Percentiles rank a stretch among this genome's conserved stretches.
These are phyloP conservation scores for Oreortyx pictus DNA, from an alignment of 2,797 vertebrate genomes.

Conservation along the genomic window DNA sequence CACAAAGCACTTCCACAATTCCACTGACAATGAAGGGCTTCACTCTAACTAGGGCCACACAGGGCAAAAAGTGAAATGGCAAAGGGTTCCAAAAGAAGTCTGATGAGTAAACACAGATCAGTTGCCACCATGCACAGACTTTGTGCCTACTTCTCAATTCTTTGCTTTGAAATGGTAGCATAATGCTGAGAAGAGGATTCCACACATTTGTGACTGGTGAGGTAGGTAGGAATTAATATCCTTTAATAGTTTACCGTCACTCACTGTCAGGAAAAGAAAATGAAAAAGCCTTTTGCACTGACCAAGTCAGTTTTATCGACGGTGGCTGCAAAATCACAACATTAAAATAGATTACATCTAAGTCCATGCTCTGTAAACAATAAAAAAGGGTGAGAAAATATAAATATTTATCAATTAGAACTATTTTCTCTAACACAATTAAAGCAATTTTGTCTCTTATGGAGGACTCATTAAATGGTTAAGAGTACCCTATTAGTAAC, in stretches of 20 bases:
- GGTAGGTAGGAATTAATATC: background rate
- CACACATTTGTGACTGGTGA: background rate
- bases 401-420: background rate
- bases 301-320: background rate
- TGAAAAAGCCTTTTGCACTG: background rate
- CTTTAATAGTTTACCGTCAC: rapidly evolving
- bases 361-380: background rate
- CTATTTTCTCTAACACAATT: background rate
- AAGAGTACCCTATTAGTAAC: background rate
- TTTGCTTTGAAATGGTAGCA: background rate
- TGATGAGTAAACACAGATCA: background rate
- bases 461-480: background rate
- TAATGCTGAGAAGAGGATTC: rapidly evolving
- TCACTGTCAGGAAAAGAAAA: background rate
- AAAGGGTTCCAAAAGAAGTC: background rate
- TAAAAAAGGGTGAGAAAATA: background rate
- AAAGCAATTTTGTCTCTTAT: background rate
- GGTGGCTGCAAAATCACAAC: background rate
- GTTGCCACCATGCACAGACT: background rate
- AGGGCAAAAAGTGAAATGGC: background rate
- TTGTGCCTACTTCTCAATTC: background rate
- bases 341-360: background rate
- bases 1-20: background rate
- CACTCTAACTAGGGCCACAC: background rate
- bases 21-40: background rate